Percentiles rank a stretch among this genome's conserved stretches.
phyloP scores from a whole-genome alignment of 2,113 vertebrate species.

The Quiscalus mexicanus region DNA sequence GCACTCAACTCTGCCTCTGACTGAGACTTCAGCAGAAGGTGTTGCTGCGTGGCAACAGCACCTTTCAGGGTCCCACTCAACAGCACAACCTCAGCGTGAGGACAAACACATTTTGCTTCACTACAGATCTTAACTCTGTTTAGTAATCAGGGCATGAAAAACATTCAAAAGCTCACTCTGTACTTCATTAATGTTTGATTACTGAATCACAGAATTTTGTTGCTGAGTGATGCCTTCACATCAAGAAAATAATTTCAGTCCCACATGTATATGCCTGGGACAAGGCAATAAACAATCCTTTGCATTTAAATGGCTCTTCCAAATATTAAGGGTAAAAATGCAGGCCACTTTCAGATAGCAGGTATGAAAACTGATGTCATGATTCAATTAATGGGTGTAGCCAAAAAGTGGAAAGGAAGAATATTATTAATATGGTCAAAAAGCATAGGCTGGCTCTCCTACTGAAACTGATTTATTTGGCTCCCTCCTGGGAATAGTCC shows the following conservation, averaged over 20 bases:
- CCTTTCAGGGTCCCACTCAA: background rate
- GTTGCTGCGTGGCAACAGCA: background rate
- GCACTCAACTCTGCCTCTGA: background rate
- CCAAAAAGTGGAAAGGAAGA: background rate
- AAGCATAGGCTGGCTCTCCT: background rate
- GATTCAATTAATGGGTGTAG: background rate
- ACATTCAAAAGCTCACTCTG: background rate
- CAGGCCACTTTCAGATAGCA: background rate
- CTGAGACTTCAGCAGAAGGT: background rate
- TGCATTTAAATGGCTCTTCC: background rate
- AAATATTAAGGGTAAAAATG: background rate
- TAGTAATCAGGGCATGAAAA: constrained; percentile 3
- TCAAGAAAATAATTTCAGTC: background rate
- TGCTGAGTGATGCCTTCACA: background rate
- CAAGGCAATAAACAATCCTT: background rate
- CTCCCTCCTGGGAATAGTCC: background rate
- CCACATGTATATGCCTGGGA: background rate
- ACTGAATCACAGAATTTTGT: constrained; percentile 11
- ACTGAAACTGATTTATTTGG: background rate
- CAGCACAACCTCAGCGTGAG: background rate
- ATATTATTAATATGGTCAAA: background rate
- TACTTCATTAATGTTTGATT: constrained; percentile 28
- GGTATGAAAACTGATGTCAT: background rate
- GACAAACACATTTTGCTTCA: background rate
- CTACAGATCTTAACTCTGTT: background rate